phyloP scores from a whole-genome alignment of 2,888 invertebrate genomes.

The Belgica antarctica region DNA sequence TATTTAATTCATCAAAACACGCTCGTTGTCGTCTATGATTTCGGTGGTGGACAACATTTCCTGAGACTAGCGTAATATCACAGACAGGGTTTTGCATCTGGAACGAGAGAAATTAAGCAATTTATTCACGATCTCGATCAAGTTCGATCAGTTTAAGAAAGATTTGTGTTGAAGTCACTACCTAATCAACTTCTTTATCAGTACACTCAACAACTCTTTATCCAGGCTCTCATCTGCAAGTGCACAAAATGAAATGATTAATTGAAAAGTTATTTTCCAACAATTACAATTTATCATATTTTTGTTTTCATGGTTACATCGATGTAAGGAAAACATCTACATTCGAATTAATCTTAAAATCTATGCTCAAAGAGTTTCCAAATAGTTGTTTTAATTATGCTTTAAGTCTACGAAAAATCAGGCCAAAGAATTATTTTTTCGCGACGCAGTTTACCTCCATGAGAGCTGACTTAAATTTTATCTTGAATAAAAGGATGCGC shows the following conservation, averaged over 20 bases:
- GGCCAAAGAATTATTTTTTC: not conserved
- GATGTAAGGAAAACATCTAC: not conserved
- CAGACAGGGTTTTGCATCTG: not conserved
- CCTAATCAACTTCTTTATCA: slow-evolving; percentile 37
- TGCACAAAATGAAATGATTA: slow-evolving; percentile 20
- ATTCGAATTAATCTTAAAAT: not conserved
- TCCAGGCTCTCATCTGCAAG: not conserved
- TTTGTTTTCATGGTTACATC: not conserved
- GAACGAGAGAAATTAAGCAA: slow-evolving; percentile 6
- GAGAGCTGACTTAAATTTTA: slow-evolving; percentile 54
- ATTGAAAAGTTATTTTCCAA: not conserved
- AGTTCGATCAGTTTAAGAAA: not conserved
- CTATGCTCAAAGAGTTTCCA: not conserved
- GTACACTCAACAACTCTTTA: slow-evolving; percentile 33
- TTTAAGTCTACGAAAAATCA: not conserved
- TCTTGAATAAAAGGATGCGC: slow-evolving; percentile 95
- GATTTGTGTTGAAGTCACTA: slow-evolving; percentile 33
- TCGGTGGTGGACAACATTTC: not conserved
- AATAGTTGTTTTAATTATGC: not conserved
- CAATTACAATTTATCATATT: not conserved
- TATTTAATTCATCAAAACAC: not conserved
- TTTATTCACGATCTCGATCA: not conserved
- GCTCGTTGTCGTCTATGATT: not conserved
- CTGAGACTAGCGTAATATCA: slow-evolving; percentile 15
- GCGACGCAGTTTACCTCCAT: slow-evolving; percentile 19